Evolutionary conservation across 2,113 vertebrate species (phyloP).

Genomic region (Opisthocomus hoazin): DNA sequence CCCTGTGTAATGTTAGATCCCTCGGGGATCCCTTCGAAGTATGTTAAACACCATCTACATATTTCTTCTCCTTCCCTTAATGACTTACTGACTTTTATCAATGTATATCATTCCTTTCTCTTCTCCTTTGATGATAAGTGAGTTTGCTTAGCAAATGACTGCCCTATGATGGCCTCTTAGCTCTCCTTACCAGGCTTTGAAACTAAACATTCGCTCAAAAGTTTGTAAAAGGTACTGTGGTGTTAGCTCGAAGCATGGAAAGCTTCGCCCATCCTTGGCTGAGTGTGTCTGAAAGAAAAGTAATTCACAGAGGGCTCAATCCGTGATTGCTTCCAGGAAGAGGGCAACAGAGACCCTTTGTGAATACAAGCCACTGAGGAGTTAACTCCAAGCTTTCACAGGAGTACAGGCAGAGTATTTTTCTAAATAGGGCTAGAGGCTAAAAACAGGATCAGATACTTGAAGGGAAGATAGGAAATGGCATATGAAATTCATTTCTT

Average conservation of each 20-base stretch:
- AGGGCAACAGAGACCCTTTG: neutral
- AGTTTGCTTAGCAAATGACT: conserved; percentile 32
- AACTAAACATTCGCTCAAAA: conserved; percentile 2
- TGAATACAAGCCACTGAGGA: neutral
- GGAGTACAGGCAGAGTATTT: neutral
- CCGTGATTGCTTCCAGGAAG: neutral
- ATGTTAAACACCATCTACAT: neutral
- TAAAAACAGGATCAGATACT: neutral
- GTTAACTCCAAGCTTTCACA: neutral
- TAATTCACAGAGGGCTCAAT: neutral
- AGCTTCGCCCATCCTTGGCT: neutral
- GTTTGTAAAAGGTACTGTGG: neutral
- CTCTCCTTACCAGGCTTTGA: neutral
- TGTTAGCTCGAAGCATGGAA: neutral
- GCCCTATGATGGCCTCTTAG: neutral
- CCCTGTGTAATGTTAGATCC: neutral
- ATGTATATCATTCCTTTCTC: neutral
- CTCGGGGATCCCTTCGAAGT: neutral
- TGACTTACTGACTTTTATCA: neutral
- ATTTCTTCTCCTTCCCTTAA: neutral
- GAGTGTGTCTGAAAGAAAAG: neutral
- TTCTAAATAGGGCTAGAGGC: neutral
- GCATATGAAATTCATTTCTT: neutral
- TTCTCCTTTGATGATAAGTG: conserved; percentile 4
- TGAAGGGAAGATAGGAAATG: neutral